phyloP scores from a whole-genome alignment of 64 coral and sea anemone species.

The Pocillopora verrucosa region DNA sequence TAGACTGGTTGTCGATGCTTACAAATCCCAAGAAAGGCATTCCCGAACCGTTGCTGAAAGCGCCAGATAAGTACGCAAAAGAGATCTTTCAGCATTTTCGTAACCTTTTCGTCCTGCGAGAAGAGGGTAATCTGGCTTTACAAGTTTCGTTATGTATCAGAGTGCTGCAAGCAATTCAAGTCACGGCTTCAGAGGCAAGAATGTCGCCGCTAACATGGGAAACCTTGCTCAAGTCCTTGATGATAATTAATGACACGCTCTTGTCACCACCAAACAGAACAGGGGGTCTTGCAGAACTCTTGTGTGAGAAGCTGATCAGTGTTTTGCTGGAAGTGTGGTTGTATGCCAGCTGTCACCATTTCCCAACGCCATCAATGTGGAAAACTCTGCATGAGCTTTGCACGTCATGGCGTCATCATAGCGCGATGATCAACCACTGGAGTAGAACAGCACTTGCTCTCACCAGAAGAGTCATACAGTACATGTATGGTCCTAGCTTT shows the following conservation, averaged over 20 bases:
- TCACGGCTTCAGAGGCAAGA: slow-evolving; percentile 43
- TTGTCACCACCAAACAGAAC: slow-evolving; percentile 82
- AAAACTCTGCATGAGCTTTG: slow-evolving; percentile 97
- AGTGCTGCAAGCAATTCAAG: slow-evolving; percentile 79
- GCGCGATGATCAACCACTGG: slow-evolving; percentile 87
- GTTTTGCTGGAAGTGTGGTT: slow-evolving; percentile 94
- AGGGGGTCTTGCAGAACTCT: slow-evolving; percentile 85
- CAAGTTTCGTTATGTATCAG: slow-evolving; percentile 96
- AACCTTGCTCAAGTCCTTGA: slow-evolving; percentile 74
- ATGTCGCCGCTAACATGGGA: slow-evolving; percentile 83
- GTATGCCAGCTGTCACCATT: slow-evolving; percentile 80
- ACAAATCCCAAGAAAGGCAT: slow-evolving; percentile 77
- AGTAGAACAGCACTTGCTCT: slow-evolving; percentile 81
- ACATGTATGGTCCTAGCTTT: slow-evolving; percentile 82
- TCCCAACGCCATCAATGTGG: slow-evolving; percentile 90
- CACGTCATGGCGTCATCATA: slow-evolving; percentile 90
- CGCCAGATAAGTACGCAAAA: slow-evolving; percentile 80
- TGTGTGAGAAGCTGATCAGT: slow-evolving; percentile 84
- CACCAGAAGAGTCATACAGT: slow-evolving; percentile 83
- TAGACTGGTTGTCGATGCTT: slow-evolving; percentile 83
- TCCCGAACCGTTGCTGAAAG: slow-evolving; percentile 67
- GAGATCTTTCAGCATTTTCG: slow-evolving; percentile 94
- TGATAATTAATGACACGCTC: slow-evolving; percentile 82
- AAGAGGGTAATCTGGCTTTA: slow-evolving; percentile 81
- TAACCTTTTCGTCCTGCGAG: slow-evolving; percentile 78